Base-by-base conservation (phyloP, 2,888 invertebrate genomes). In the Mythimna albipuncta region DNA sequence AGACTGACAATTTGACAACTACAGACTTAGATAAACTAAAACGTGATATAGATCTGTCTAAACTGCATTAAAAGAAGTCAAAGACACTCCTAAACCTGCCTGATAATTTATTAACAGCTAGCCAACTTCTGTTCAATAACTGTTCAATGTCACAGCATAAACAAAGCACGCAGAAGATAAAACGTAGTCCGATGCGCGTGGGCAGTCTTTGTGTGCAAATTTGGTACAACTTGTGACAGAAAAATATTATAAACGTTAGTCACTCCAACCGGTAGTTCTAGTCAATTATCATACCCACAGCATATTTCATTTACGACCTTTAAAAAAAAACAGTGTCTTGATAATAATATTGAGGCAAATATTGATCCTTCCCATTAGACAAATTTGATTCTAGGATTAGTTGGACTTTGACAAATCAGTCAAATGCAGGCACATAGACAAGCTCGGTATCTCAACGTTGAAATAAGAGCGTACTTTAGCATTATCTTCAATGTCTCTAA, bases 161-260 rank as follows among this genome's bases (percentile, higher is more conserved):
- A 90, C 88, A 86, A 88, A 87, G 72, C 85, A 85, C 83, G 85
- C 81, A 77, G 67, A 82, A 80, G 72, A 83, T 83, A 83, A 84
- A 81, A 80, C 80, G 67, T 79, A 79, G 82, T 65, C 65, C 69
- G 68, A 65, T 72, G 62, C 65, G 89, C 87, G 90, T 90, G 89
- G 90, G 90, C 83, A 81, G 77, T 69, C 86, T 85, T 89, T 89
- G 90, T 88, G 87, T 88, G 89, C 90, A 85, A 88, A 90, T 89
- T 88, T 68, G 82, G 83, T 85, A 83, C 83, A 85, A 78, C 57
- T 75, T 78, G 79, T 79, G 67, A 79, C 69, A 85, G 76, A 82
- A 85, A 85, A 89, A 88, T 88, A 87, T 85, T 76, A 82, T 75
- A 69, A 68, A 75, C 82, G 72, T 89, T 87, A 88, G 82, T 89